Percentiles rank a stretch among this genome's conserved stretches.
Conservation (phyloP, 2,888 invertebrate genomes). For the Gerris lacustris region DNA sequence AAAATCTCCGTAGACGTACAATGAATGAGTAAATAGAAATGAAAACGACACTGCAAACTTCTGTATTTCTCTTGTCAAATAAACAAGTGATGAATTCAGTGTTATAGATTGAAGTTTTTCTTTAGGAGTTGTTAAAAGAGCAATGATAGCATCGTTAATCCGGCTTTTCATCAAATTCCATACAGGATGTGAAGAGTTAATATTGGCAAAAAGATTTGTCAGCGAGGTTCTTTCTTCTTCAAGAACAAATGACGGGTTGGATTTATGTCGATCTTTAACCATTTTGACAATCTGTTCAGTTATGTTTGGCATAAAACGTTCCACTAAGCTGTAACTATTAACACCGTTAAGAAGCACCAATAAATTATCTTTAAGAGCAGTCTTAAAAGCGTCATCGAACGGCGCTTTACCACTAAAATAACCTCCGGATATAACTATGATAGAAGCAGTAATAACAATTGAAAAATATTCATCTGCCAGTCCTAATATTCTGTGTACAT, state of each 20-base stretch:
- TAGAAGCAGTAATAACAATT: not conserved
- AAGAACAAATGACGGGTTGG: not conserved
- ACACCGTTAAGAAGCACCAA: not conserved
- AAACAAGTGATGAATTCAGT: not conserved
- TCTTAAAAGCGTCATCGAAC: not conserved
- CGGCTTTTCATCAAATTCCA: not conserved
- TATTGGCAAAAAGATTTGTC: not conserved
- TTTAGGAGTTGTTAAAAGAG: not conserved
- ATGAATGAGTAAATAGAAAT: not conserved
- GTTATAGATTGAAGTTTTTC: not conserved
- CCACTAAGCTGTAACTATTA: not conserved
- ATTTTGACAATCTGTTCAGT: conserved; percentile 8
- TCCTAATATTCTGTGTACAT: not conserved
- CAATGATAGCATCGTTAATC: not conserved
- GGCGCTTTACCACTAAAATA: not conserved
- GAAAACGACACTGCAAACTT: not conserved
- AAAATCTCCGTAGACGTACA: conserved; percentile 6
- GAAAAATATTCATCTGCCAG: not conserved
- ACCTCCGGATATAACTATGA: conserved; percentile 5
- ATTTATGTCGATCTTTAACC: conserved; percentile 2
- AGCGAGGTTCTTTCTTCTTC: not conserved
- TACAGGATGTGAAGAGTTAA: not conserved
- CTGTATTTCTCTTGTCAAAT: conserved; percentile 5
- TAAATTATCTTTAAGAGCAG: conserved; percentile 3
- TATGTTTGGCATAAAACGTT: conserved; percentile 1